phyloP scores from a whole-genome alignment of 2,113 vertebrate genomes.

The Tyto alba region DNA sequence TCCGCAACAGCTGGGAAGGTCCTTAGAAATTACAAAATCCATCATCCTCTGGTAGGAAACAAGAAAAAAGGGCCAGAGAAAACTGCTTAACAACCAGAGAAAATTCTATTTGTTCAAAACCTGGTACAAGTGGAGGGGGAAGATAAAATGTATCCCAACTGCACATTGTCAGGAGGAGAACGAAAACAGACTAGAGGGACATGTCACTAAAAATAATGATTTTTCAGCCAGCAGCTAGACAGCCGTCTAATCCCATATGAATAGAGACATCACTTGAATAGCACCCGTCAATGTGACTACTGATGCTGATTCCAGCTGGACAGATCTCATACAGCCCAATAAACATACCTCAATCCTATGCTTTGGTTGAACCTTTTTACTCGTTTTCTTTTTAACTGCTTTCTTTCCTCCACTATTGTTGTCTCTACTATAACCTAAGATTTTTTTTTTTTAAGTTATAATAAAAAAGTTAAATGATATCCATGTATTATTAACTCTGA shows the following conservation, averaged over 20 bases:
- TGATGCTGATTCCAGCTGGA: constrained; percentile 63
- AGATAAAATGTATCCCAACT: constrained; percentile 41
- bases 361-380: background rate
- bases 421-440: background rate
- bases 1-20: constrained; percentile 50
- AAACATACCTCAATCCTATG: background rate
- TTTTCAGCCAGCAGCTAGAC: constrained; percentile 63
- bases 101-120: constrained; percentile 39
- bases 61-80: constrained; percentile 5
- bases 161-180: constrained; percentile 17
- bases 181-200: background rate
- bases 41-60: constrained; percentile 29
- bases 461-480: background rate
- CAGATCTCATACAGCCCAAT: background rate
- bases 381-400: background rate
- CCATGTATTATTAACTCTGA: background rate
- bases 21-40: constrained; percentile 43
- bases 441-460: background rate
- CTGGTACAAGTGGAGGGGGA: background rate
- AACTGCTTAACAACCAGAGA: constrained; percentile 38
- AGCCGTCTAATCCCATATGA: constrained; percentile 59
- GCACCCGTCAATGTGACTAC: constrained; percentile 15
- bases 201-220: constrained; percentile 52
- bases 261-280: constrained; percentile 60
- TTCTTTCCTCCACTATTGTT: background rate